These are phyloP conservation scores for Trachymyrmex cornetzi DNA, from an alignment of 1,140 invertebrate genomes.

Conservation along the genomic window DNA sequence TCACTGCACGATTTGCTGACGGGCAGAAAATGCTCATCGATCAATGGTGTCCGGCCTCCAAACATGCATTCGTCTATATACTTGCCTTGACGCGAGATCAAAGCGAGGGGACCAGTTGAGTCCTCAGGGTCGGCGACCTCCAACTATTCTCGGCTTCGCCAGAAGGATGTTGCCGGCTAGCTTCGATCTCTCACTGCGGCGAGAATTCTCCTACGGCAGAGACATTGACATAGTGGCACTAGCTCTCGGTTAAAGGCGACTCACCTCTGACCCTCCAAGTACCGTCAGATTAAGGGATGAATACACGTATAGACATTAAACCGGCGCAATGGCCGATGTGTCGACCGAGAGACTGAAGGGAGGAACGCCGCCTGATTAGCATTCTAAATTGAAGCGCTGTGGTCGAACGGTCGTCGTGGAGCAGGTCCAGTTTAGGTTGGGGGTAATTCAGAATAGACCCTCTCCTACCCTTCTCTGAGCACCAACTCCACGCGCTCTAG, in stretches of 20 bases:
- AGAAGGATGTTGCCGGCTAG: conserved; percentile 49
- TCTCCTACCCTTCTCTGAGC: conserved; percentile 64
- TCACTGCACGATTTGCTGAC: neutral
- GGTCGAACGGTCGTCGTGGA: conserved; percentile 80
- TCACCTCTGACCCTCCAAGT: conserved; percentile 66
- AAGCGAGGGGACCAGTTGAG: conserved; percentile 61
- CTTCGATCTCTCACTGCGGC: conserved; percentile 49
- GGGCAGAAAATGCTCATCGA: conserved; percentile 25
- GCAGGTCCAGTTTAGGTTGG: conserved; percentile 77
- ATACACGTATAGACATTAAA: conserved; percentile 84
- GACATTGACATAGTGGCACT: conserved; percentile 77
- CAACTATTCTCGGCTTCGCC: neutral
- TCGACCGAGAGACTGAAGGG: conserved; percentile 17
- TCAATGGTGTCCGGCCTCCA: conserved; percentile 56
- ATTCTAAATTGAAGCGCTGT: conserved; percentile 86
- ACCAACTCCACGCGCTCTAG: neutral
- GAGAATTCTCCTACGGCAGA: conserved; percentile 63
- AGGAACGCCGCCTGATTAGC: conserved; percentile 81
- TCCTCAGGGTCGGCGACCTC: conserved; percentile 59
- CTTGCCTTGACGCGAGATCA: conserved; percentile 69
- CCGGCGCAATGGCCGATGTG: conserved; percentile 69
- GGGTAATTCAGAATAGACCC: conserved; percentile 82
- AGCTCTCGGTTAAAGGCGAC: conserved; percentile 77
- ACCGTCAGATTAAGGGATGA: conserved; percentile 76
- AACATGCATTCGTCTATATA: conserved; percentile 57